Percentiles rank a stretch among this genome's conserved stretches.
Evolutionary conservation across 2,797 vertebrate species (phyloP).

Genomic region (Pampus argenteus): DNA sequence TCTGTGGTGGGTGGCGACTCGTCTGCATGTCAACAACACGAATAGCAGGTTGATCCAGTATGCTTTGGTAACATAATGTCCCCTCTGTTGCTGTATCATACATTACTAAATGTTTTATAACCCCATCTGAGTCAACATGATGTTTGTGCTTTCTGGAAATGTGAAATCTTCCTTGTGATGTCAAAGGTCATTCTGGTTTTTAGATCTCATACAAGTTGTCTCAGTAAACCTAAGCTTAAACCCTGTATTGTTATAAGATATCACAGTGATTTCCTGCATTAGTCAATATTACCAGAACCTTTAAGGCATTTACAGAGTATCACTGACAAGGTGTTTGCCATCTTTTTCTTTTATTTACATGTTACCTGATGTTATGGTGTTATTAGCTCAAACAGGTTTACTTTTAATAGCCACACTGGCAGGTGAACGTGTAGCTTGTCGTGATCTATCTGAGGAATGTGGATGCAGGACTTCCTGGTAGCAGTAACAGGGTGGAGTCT

Average conservation of each 20-base stretch:
- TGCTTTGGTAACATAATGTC: too few species aligned
- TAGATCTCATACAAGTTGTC: not conserved
- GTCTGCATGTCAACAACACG: not conserved
- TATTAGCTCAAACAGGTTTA: slow-evolving; percentile 6
- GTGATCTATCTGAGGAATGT: slow-evolving; percentile 66
- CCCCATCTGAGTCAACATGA: not conserved
- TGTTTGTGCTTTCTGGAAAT: slow-evolving; percentile 12
- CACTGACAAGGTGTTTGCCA: not conserved
- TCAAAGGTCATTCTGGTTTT: slow-evolving; percentile 39
- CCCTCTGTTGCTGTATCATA: too few species aligned
- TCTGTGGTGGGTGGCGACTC: slow-evolving; percentile 7
- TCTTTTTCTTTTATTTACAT: not conserved
- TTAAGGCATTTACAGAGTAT: not conserved
- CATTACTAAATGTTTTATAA: not conserved
- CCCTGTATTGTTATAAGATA: not conserved
- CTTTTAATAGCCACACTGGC: not conserved
- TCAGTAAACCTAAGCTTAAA: not conserved
- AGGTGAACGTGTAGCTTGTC: slow-evolving; percentile 37
- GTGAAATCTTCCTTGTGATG: not conserved
- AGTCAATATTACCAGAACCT: too few species aligned
- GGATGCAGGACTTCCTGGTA: slow-evolving; percentile 74
- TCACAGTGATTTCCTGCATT: not conserved
- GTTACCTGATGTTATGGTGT: not conserved
- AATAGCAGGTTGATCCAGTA: slow-evolving; percentile 43
- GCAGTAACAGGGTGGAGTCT: slow-evolving; percentile 63